Base-by-base conservation (phyloP, 2,888 invertebrate genomes). In the Dryobota labecula region DNA sequence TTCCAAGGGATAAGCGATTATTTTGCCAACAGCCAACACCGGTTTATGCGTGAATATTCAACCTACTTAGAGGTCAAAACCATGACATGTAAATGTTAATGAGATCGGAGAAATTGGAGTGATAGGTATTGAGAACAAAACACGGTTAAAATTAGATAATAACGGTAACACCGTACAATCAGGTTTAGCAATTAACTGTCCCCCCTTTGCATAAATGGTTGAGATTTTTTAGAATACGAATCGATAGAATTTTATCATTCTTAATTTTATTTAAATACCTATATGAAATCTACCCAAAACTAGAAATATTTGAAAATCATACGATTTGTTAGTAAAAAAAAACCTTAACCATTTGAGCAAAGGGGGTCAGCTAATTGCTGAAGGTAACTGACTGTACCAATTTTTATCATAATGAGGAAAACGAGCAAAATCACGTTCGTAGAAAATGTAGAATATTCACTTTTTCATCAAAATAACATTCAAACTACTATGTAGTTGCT, bases 31-130 rank as follows among this genome's bases (percentile, higher is more conserved):
- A n/a, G 15, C 43, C 20, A 49, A 58, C 9, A 79, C 78, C 70
- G 43, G 76, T 70, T 70, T 51, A 4, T 47, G 43, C 33, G 58
- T 60, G 11, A 73, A 79, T 51, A 65, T 63, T 24, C 49, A 60
- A 63, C 70, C 76, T 78, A 65, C 30, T 66, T 80, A 62, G 45
- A 66, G 70, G 49, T 70, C 58, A 75, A 20, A 62, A 63, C 13
- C 57, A 38, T 78, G 33, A 41, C 30, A 68, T 62, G 43, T 27
- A 58, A 78, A 78, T 75, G 45, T 54, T 45, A 61, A 69, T 57
- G 30, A 57, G 24, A 70, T 66, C 18, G n/a, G 13, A 63, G 60
- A 75, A 80, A 78, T 60, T 80, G 27, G 49, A 76, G 18, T 63
- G 27, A 45, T 3, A 41, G 41, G 15, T 15, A 58, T 58, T 56